Evolutionary conservation across 2,113 vertebrate species (phyloP).

Genomic region (Balaenoptera acutorostrata): DNA sequence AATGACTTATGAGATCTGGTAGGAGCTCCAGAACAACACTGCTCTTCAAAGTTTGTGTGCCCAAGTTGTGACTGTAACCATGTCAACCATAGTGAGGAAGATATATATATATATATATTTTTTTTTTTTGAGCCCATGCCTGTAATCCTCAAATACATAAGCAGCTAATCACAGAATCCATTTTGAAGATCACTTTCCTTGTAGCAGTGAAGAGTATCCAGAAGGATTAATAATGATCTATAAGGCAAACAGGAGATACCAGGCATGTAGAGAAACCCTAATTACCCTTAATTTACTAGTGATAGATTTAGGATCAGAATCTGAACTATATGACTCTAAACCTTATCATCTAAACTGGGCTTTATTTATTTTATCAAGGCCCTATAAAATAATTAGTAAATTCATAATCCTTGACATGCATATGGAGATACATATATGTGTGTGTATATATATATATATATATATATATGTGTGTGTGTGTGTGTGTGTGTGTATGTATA

Average conservation of each 20-base stretch:
- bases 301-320: background rate
- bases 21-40: background rate
- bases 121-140: background rate
- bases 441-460: background rate
- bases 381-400: background rate
- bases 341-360: background rate
- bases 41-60: background rate
- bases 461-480: too few relatives aligned
- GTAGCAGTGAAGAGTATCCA: background rate
- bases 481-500: background rate
- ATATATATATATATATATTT: too few relatives aligned
- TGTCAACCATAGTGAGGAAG: background rate
- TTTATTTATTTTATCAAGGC: background rate
- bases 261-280: background rate
- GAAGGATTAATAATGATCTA: background rate
- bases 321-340: background rate
- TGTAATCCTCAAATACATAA: background rate
- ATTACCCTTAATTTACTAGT: background rate
- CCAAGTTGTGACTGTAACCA: background rate
- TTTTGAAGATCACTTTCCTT: background rate
- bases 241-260: rapidly evolving
- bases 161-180: background rate
- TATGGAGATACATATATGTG: background rate
- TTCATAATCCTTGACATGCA: background rate
- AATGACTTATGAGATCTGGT: background rate